Percentiles rank a stretch among this genome's conserved stretches.
Evolutionary conservation across 2,113 vertebrate species (phyloP).

Genomic region (Lamprologus tigripictilis): DNA sequence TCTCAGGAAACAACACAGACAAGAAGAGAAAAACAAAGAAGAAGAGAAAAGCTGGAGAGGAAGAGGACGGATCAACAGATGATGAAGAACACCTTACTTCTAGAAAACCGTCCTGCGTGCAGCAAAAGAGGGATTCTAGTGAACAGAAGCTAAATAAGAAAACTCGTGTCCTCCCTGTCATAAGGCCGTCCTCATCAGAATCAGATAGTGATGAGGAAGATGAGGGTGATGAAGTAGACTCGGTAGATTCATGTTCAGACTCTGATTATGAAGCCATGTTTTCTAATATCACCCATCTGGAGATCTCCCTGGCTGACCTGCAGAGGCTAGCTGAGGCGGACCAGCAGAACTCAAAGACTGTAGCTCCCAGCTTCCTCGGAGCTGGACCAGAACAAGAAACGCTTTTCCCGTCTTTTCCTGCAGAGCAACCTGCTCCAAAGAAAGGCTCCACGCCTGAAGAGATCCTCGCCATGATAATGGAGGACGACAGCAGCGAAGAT

Average conservation of each 20-base stretch:
- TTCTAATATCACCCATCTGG: conserved; percentile 71
- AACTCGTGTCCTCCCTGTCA: background rate
- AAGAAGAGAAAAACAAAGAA: background rate
- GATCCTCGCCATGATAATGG: conserved; percentile 78
- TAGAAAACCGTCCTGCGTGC: background rate
- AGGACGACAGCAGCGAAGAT: conserved; percentile 54
- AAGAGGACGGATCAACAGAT: conserved; percentile 56
- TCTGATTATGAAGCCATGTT: conserved; percentile 81
- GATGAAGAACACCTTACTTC: conserved; percentile 76
- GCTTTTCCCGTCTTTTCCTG: accelerated
- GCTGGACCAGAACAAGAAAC: background rate
- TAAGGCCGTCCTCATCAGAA: background rate
- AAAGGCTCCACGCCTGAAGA: conserved; percentile 75
- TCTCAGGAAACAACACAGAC: background rate
- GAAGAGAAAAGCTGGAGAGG: background rate
- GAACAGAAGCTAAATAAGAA: background rate
- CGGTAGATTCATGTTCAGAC: conserved; percentile 48
- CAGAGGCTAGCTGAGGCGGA: conserved; percentile 65
- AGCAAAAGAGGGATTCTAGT: background rate
- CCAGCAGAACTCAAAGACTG: background rate
- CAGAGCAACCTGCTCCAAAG: background rate
- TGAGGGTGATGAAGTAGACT: conserved; percentile 12
- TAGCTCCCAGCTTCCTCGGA: background rate
- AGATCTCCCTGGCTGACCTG: conserved; percentile 79
- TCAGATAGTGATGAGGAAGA: background rate